phyloP scores from a whole-genome alignment of 2,113 vertebrate genomes.

The Tonatia bakeri region DNA sequence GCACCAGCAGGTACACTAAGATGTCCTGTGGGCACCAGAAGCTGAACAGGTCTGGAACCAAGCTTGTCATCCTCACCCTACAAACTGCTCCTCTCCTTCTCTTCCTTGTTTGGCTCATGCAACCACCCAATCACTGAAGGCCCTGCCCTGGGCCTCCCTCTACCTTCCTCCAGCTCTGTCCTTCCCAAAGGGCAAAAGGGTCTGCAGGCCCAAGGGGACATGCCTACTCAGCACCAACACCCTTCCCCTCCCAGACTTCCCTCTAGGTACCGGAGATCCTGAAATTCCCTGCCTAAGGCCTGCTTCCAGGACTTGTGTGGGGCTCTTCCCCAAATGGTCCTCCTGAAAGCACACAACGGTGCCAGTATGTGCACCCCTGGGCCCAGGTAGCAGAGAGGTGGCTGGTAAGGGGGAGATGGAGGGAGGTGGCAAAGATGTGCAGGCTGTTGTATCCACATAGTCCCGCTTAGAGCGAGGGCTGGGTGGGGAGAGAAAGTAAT shows the following conservation, averaged over 20 bases:
- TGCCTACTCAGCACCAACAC: background rate
- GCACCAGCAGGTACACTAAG: background rate
- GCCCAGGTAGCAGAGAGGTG: background rate
- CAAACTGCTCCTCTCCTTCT: background rate
- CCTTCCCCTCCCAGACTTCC: background rate
- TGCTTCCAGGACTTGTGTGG: background rate
- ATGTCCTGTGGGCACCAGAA: background rate
- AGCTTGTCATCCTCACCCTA: background rate
- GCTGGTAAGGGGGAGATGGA: background rate
- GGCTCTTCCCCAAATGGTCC: background rate
- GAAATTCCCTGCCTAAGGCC: background rate
- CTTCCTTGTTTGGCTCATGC: background rate
- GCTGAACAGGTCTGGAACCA: background rate
- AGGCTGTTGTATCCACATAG: background rate
- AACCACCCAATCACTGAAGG: background rate
- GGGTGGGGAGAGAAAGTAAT: background rate
- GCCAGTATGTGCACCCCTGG: fast-evolving
- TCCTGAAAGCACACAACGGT: background rate
- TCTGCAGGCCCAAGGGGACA: background rate
- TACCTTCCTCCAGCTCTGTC: background rate
- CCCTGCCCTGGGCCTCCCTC: background rate
- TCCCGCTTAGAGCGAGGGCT: background rate
- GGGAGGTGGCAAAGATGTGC: background rate
- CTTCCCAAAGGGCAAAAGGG: background rate
- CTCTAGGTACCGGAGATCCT: background rate